Evolutionary conservation across 2,113 vertebrate species (phyloP).

Genomic region (Stictonetta naevosa): DNA sequence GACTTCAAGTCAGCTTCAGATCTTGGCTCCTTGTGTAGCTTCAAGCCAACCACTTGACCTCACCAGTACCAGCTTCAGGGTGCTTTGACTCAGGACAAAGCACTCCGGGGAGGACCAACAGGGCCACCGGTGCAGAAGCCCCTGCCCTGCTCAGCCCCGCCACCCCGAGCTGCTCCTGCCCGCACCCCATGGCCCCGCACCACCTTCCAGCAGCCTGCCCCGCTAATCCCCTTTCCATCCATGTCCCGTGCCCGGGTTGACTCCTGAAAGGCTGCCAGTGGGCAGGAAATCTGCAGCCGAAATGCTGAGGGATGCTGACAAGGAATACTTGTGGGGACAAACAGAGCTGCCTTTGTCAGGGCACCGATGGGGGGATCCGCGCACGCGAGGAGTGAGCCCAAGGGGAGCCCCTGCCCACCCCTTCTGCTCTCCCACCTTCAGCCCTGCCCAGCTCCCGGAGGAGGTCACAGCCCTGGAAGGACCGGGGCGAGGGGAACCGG

Average conservation of each 20-base stretch:
- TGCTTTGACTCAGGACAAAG: neutral
- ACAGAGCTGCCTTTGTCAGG: constrained; percentile 54
- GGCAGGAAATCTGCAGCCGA: constrained; percentile 42
- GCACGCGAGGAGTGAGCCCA: neutral
- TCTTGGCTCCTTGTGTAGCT: neutral
- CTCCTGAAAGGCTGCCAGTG: constrained; percentile 35
- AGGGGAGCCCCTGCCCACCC: neutral
- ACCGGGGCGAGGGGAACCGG: fast-evolving
- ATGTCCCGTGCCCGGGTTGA: neutral
- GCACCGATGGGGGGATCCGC: neutral
- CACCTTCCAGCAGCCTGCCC: neutral
- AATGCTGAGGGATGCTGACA: constrained; percentile 41
- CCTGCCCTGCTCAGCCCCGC: neutral
- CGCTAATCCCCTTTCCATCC: constrained; percentile 6
- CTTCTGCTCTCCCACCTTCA: neutral
- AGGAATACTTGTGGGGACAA: constrained; percentile 28
- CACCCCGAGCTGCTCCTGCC: neutral
- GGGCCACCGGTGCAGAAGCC: neutral
- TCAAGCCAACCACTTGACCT: neutral
- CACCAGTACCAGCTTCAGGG: neutral
- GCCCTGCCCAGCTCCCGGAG: neutral
- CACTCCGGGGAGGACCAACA: neutral
- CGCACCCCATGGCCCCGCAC: fast-evolving
- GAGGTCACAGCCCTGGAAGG: neutral
- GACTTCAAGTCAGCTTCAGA: neutral